Evolutionary conservation across 1,140 invertebrate genomes (phyloP).

Genomic region (Callitettix versicolor): DNA sequence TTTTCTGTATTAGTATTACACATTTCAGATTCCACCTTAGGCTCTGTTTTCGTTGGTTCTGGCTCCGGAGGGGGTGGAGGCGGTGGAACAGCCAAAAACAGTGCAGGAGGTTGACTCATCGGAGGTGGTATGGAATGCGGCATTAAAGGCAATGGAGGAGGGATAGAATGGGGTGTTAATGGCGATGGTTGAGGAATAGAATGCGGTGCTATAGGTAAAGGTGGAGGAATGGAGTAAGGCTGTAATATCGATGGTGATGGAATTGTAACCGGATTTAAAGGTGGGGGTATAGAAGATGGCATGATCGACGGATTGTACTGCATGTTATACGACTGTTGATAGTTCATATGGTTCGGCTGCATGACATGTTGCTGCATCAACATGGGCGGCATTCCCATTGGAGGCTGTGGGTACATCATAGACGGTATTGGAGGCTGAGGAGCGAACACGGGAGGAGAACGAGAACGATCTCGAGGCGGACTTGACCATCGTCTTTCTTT

Average conservation of each 20-base stretch:
- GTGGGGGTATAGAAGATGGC: constrained; percentile 34
- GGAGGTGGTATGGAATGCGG: constrained; percentile 29
- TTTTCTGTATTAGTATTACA: no score
- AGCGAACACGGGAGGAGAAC: constrained; percentile 25
- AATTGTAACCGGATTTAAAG: constrained; percentile 39
- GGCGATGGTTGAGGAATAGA: constrained; percentile 31
- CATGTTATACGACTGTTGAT: constrained; percentile 13
- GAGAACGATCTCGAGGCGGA: not conserved
- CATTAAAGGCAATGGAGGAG: constrained; percentile 31
- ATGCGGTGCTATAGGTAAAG: constrained; percentile 31
- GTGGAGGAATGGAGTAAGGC: constrained; percentile 33
- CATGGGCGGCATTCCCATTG: not conserved
- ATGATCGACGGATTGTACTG: constrained; percentile 27
- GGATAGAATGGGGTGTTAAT: constrained; percentile 25
- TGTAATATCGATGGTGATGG: constrained; percentile 36
- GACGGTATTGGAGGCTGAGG: constrained; percentile 6
- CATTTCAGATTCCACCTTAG: not conserved
- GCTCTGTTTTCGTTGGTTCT: constrained; percentile 4
- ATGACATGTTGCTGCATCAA: not conserved
- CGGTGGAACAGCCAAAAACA: constrained; percentile 18
- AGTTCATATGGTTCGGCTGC: not conserved
- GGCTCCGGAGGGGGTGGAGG: constrained; percentile 29
- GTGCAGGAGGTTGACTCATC: constrained; percentile 27
- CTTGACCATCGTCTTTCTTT: constrained; percentile 26
- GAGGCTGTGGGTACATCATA: constrained; percentile 26